Base-by-base conservation (phyloP, 2,888 invertebrate genomes). In the Smittia aterrima region DNA sequence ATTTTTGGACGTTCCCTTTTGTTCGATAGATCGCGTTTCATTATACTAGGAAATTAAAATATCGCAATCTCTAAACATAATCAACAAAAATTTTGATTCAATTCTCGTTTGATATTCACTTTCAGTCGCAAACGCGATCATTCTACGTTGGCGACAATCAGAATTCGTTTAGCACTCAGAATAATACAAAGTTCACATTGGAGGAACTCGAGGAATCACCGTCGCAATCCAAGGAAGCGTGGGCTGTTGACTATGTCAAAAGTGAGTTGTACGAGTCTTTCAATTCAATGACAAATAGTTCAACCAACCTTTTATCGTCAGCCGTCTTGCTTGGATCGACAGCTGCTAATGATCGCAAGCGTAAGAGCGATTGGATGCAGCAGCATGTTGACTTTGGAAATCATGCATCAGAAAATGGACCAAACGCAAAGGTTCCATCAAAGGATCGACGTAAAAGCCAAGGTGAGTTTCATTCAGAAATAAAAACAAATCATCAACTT, bases 181-280 rank as follows among this genome's bases (percentile, higher is more conserved):
- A 24, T 20, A 72, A 58, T 27, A 13, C n/a, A 40, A 73, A 74
- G 25, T 66, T 79, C 81, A 82, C 77, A 81, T 82, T 83, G 75
- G 82, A 81, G 78, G 82, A 82, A 77, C 82, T 83, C 78, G 82
- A 82, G 77, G 83, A 83, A 74, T 83, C 83, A 76, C 83, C 83
- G 76, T 83, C 83, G 11, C 82, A 82, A 77, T 83, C 83, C 47
- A 82, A 83, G 78, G 83, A 83, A 79, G 81, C 83, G 76, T 83
- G 83, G 83, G 80, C 82, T 78, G 82, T 81, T 80, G 80, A 80
- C 20, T 78, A 77, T 75, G 74, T 75, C 62, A 77, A 77, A 77
- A 66, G 77, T 77, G 76, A 76, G 66, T 74, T 11, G 66, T 6
- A 32, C 41, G 47, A 47, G n/a, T 18, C 6, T 54, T 9, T 54